These are phyloP conservation scores for Nematostella vectensis DNA, from an alignment of 92 coral and sea anemone species.

Conservation along the genomic window DNA sequence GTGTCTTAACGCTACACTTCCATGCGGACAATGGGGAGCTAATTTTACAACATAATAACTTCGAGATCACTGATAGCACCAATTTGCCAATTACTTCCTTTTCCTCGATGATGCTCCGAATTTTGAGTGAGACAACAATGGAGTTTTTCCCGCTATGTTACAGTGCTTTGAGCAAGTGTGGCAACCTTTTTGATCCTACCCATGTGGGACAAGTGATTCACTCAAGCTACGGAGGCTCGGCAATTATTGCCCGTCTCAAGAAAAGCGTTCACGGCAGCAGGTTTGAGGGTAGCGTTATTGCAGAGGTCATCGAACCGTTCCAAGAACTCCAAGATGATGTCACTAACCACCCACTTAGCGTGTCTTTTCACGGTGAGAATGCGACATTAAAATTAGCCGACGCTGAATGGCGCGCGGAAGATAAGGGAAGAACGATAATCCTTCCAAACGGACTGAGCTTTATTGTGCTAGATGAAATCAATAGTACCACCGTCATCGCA, in stretches of 20 bases:
- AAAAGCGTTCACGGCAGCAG: conserved; percentile 1
- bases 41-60: not conserved
- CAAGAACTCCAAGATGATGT: conserved; percentile 11
- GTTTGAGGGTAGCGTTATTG: conserved; percentile 43
- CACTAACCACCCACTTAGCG: conserved; percentile 21
- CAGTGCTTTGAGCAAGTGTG: conserved; percentile 27
- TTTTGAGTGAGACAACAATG: conserved; percentile 38
- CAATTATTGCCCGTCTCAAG: conserved; percentile 40
- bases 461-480: conserved; percentile 32
- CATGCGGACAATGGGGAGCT: conserved; percentile 1
- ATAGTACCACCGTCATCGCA: conserved; percentile 37
- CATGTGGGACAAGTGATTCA: conserved; percentile 57
- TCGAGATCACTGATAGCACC: conserved; percentile 1
- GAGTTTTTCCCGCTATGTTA: conserved; percentile 43
- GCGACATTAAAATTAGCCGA: conserved; percentile 19
- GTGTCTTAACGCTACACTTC: conserved; percentile 4
- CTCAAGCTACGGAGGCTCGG: conserved; percentile 74
- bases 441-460: conserved; percentile 59
- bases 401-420: conserved; percentile 52
- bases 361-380: conserved; percentile 27
- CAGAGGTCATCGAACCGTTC: conserved; percentile 40
- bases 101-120: conserved; percentile 41
- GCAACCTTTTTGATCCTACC: conserved; percentile 40
- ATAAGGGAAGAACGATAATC: conserved; percentile 64
- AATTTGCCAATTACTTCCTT: conserved; percentile 6